phyloP scores from a whole-genome alignment of 2,888 invertebrate genomes.

The Nomada ruficornis region DNA sequence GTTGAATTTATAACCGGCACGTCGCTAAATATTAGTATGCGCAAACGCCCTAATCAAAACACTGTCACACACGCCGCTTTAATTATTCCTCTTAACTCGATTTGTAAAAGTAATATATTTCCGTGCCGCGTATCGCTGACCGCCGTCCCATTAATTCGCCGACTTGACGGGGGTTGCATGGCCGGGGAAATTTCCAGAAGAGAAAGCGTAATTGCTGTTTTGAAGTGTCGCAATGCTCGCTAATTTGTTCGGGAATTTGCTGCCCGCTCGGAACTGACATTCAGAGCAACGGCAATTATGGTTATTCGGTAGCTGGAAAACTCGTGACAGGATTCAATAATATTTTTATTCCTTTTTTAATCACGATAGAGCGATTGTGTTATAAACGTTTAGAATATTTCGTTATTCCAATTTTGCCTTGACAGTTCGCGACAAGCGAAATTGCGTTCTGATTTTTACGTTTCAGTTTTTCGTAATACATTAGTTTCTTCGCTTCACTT shows the following conservation, averaged over 20 bases:
- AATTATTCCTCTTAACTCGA: constrained; percentile 57
- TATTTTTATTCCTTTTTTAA: neutral
- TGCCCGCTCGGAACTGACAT: neutral
- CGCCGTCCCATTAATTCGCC: constrained; percentile 48
- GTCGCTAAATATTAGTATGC: constrained; percentile 39
- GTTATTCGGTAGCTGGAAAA: constrained; percentile 25
- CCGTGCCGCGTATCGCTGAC: constrained; percentile 43
- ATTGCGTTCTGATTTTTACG: neutral
- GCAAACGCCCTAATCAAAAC: constrained; percentile 42
- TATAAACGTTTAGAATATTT: neutral
- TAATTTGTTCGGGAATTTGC: constrained; percentile 29
- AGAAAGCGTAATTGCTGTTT: constrained; percentile 58
- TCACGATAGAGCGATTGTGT: no score
- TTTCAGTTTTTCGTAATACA: no score
- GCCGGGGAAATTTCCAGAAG: constrained; percentile 47
- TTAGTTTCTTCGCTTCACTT: no score
- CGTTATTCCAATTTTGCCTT: neutral
- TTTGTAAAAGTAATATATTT: constrained; percentile 58
- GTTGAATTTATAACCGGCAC: constrained; percentile 37
- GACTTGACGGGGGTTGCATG: constrained; percentile 39
- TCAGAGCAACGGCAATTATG: constrained; percentile 42
- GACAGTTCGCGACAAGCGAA: no score
- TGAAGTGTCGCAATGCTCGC: constrained; percentile 41
- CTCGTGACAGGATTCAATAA: constrained; percentile 2
- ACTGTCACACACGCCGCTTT: constrained; percentile 42